These are phyloP conservation scores for Calycopis cecrops DNA, from an alignment of 1,140 invertebrate species.

Conservation along the genomic window DNA sequence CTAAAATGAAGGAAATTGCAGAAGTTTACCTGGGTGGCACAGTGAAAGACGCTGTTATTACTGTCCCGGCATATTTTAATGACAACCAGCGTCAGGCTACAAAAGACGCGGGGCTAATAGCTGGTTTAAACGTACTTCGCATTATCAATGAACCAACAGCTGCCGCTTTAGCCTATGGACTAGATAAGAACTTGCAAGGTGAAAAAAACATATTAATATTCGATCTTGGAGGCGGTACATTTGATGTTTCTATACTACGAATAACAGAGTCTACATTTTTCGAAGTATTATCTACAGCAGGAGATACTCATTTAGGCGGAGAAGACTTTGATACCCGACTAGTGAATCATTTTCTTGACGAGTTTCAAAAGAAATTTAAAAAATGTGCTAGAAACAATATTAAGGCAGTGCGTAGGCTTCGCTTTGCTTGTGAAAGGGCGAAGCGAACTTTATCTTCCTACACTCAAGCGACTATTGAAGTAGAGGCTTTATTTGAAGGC, in stretches of 20 bases:
- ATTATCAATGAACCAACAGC: slow-evolving; percentile 98
- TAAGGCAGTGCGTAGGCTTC: slow-evolving; percentile 90
- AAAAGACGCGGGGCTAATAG: slow-evolving; percentile 93
- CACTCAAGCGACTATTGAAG: slow-evolving; percentile 95
- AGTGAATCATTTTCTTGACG: slow-evolving; percentile 96
- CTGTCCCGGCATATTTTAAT: slow-evolving; percentile 94
- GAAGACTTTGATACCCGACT: slow-evolving; percentile 98
- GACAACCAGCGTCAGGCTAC: slow-evolving; percentile 94
- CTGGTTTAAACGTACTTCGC: slow-evolving; percentile 89
- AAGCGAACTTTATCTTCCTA: slow-evolving; percentile 96
- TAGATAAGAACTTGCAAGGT: slow-evolving; percentile 96
- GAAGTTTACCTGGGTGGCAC: slow-evolving; percentile 94
- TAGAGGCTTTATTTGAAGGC: slow-evolving; percentile 96
- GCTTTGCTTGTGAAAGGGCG: slow-evolving; percentile 96
- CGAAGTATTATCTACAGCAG: slow-evolving; percentile 98
- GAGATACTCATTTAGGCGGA: slow-evolving; percentile 98
- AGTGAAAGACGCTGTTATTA: slow-evolving; percentile 93
- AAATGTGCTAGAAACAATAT: slow-evolving; percentile 94
- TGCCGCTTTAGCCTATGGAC: slow-evolving; percentile 98
- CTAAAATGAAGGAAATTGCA: slow-evolving; percentile 96
- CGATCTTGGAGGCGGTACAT: slow-evolving; percentile 98
- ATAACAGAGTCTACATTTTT: slow-evolving; percentile 97
- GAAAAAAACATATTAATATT: slow-evolving; percentile 94
- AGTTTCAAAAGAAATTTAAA: slow-evolving; percentile 98
- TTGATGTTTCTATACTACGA: slow-evolving; percentile 93